These are phyloP conservation scores for Alfaro cultratus DNA, from an alignment of 2,797 vertebrate species.

Conservation along the genomic window DNA sequence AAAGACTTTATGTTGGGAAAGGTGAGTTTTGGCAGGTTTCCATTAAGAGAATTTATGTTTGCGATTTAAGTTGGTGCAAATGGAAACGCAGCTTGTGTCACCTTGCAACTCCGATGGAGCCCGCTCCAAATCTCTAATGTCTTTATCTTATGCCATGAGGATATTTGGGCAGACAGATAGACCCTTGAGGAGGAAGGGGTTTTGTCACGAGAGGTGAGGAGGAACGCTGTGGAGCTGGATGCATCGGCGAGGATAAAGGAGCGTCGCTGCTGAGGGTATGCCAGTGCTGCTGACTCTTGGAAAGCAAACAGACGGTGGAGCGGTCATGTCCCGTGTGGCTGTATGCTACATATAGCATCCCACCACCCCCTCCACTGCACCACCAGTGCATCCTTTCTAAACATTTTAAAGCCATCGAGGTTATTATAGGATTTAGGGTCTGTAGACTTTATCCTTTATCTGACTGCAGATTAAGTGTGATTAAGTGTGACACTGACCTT, in stretches of 20 bases:
- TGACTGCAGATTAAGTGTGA: background rate
- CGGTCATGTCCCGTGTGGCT: conserved; percentile 69
- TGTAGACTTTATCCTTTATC: background rate
- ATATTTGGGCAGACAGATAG: conserved; percentile 63
- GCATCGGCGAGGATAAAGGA: conserved; percentile 43
- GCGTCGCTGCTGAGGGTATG: conserved; percentile 51
- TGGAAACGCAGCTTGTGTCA: conserved; percentile 35
- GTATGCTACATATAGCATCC: conserved; percentile 49
- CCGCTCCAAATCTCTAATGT: conserved; percentile 64
- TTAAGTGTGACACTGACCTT: background rate
- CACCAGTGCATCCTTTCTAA: conserved; percentile 30
- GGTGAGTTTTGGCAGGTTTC: too few relatives aligned
- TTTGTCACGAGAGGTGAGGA: conserved; percentile 68
- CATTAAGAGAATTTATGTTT: too few relatives aligned
- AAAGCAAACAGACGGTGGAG: conserved; percentile 66
- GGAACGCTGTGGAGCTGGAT: conserved; percentile 49
- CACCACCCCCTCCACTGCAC: conserved; percentile 34
- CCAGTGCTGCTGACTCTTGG: conserved; percentile 67
- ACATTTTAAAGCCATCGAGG: conserved; percentile 31
- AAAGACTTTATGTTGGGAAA: too few relatives aligned
- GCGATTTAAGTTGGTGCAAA: too few relatives aligned
- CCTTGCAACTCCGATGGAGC: conserved; percentile 32
- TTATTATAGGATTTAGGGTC: conserved; percentile 1
- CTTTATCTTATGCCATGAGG: conserved; percentile 63
- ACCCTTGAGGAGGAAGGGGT: conserved; percentile 57